Base-by-base conservation (phyloP, 2,888 invertebrate genomes). In the Euproctis similis region DNA sequence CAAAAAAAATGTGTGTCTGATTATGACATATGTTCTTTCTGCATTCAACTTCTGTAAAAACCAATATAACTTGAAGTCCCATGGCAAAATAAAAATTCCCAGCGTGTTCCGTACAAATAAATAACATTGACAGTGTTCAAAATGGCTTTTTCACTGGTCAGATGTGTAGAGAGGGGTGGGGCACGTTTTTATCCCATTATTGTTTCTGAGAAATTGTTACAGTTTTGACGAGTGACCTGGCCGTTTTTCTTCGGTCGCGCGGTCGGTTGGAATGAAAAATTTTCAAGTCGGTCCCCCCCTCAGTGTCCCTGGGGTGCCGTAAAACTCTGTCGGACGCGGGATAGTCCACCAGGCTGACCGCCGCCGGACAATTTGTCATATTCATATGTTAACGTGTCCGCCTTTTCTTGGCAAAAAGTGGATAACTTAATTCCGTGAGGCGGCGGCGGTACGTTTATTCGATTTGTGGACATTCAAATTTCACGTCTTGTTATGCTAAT, bases 201-300 rank as follows among this genome's bases (percentile, higher is more conserved):
- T 82, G 81, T 84, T 82, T 75, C 76, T 80, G 81, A 84, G 82
- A 81, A 81, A 84, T 84, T 81, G 82, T 82, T 59, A 82, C 80
- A 82, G 74, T 82, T 84, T 82, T 84, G 82, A 84, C 73, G 81
- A 78, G 77, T 78, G 82, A 82, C 78, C 82, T 60, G 70, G 43
- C 76, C 77, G 75, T 84, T 76, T 81, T 76, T 84, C 82, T 81
- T 80, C 55, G 62, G 55, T 56, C 46, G 56, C 60, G n/a, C 64
- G 64, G 69, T 70, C 64, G 75, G 59, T 49, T 46, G 73, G 78
- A 81, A 84, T 85, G 84, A 85, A 85, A 85, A 85, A 74, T 84
- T 82, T 84, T 84, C 81, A 82, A 81, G 77, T 81, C 69, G 67
- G 70, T 65, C 77, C 72, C 80, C 77, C 72, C 80, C 75, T 67